Evolutionary conservation across 2,113 vertebrate species (phyloP).

Genomic region (Cacatua alba): DNA sequence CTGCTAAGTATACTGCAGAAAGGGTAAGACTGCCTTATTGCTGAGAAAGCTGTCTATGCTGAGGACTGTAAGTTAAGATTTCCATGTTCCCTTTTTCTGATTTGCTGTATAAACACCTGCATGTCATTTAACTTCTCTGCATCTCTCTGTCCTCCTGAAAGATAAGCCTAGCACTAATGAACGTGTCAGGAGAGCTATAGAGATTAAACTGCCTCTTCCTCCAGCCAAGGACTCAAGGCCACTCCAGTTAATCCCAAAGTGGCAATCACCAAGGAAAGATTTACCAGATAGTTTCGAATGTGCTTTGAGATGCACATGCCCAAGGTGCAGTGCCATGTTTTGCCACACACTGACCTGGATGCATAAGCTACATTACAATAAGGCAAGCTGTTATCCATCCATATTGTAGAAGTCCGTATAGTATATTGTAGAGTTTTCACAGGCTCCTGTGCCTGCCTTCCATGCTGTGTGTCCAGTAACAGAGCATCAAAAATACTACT

Average conservation of each 20-base stretch:
- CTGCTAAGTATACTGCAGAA: not conserved
- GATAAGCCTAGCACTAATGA: not conserved
- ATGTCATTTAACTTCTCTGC: rapidly evolving
- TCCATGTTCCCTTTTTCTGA: not conserved
- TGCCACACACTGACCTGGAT: not conserved
- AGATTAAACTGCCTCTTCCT: not conserved
- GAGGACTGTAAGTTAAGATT: not conserved
- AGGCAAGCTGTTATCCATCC: not conserved
- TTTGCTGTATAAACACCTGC: not conserved
- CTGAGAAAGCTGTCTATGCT: not conserved
- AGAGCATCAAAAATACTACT: not conserved
- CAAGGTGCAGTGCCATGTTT: not conserved
- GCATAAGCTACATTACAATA: not conserved
- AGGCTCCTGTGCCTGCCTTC: not conserved
- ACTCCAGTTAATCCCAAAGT: not conserved
- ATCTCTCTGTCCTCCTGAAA: not conserved
- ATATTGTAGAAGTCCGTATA: rapidly evolving
- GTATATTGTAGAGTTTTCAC: not conserved
- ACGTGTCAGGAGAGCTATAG: not conserved
- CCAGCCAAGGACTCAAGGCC: not conserved
- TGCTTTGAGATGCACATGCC: not conserved
- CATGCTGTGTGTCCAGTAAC: not conserved
- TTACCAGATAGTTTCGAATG: not conserved
- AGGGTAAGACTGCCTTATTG: not conserved
- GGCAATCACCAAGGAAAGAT: not conserved